Conservation (phyloP, 2,888 invertebrate genomes). For the Mantis religiosa region DNA sequence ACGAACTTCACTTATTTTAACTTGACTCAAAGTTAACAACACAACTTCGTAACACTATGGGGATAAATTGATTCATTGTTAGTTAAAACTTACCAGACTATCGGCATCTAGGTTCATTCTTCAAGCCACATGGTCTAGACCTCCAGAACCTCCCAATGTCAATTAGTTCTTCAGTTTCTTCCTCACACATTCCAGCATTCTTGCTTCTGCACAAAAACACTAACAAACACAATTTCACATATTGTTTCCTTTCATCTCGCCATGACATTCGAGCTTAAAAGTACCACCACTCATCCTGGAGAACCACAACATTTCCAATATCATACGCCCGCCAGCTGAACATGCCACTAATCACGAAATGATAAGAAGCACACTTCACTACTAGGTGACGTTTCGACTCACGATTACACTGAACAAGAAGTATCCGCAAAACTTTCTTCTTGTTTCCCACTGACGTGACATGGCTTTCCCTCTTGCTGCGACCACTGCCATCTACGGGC, state of each 20-base stretch:
- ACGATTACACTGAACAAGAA: not conserved
- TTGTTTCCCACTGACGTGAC: constrained; percentile 21
- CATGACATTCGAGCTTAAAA: not conserved
- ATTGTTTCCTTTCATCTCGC: not conserved
- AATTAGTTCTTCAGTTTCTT: not conserved
- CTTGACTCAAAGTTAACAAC: too few relatives aligned
- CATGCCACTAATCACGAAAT: not conserved
- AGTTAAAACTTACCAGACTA: constrained; percentile 56
- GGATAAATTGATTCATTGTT: not conserved
- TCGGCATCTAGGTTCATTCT: constrained; percentile 69
- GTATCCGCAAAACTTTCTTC: constrained; percentile 9
- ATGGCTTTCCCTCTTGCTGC: constrained; percentile 11
- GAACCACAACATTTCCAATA: not conserved
- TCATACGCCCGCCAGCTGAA: not conserved
- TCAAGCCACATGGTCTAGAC: constrained; percentile 56
- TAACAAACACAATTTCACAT: not conserved
- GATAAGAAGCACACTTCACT: not conserved
- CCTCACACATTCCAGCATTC: constrained; percentile 22
- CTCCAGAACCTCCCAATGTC: constrained; percentile 17
- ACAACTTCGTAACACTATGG: too few relatives aligned
- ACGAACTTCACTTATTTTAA: not conserved
- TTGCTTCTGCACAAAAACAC: not conserved
- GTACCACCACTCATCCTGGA: not conserved
- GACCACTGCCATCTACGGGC: constrained; percentile 5
- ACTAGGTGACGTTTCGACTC: not conserved